Base-by-base conservation (phyloP, 2,113 vertebrate genomes). In the Sorex araneus region DNA sequence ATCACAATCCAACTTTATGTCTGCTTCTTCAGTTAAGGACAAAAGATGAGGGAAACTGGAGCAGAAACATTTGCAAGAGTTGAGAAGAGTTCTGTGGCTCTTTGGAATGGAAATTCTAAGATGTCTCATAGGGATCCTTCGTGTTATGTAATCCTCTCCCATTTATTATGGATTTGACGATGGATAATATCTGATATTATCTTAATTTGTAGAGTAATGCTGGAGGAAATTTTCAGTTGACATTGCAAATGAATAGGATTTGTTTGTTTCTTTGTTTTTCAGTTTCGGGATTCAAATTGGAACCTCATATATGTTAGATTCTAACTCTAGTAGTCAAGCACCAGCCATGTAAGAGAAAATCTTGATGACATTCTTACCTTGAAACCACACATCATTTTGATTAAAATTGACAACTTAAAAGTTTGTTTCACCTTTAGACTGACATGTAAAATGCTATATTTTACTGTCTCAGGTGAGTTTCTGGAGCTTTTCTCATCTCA, bases 381-480 rank as follows among this genome's bases (percentile, higher is more conserved):
- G 19, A 93, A 86, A 92, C 71, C 34, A 21, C 4, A 76, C 18
- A 34, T 88, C 15, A 27, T 70, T 91, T 45, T 88, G 27, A 90
- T 50, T 23, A 92, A 87, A 75, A 34, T 77, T 67, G 89, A 30
- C 27, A 73, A 90, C 7, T 78, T 84, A 69, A 91, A 89, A 63
- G 40, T 25, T 16, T 76, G 81, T 92, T 87, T 92, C 67, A 73
- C 27, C 57, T 83, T 30, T 77, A 70, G 32, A 63, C 8, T 84
- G 28, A 90, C 86, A 70, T 90, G 11, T 30, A 77, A 88, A 87
- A 67, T 34, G 57, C 0, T 21, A 67, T 13, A 9, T 84, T 8
- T 32, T 40, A 2, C 15, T 79, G 12, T 67, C 60, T 90, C 19
- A 0, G 64, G 7, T 67, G 23, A 74, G 19, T 84, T 89, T 40